Percentiles rank a stretch among this genome's conserved stretches.
Evolutionary conservation across 2,888 invertebrate genomes (phyloP).

Genomic region (Crocallis elinguaria): DNA sequence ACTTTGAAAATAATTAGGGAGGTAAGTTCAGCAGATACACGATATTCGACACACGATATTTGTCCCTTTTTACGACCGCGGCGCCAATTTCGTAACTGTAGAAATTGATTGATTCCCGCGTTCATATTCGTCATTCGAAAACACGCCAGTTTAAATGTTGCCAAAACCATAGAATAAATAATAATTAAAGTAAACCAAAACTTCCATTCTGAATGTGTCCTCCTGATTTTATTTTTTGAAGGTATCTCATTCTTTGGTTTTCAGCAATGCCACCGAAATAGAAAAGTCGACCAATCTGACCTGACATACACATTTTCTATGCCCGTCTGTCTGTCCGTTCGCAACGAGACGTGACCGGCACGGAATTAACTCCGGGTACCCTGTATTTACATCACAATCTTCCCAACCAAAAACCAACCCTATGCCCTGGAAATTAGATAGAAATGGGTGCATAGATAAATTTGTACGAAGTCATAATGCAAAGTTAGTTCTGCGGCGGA

Average conservation of each 20-base stretch:
- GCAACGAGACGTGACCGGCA: slow-evolving; percentile 70
- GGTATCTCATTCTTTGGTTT: background rate
- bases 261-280: slow-evolving; percentile 8
- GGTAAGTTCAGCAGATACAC: too few species aligned
- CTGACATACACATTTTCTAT: slow-evolving; percentile 51
- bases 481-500: slow-evolving; percentile 35
- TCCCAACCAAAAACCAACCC: slow-evolving; percentile 43
- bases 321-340: slow-evolving; percentile 61
- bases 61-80: too few species aligned
- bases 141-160: too few species aligned
- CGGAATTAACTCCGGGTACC: slow-evolving; percentile 68
- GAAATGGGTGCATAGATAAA: slow-evolving; percentile 26
- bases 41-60: too few species aligned
- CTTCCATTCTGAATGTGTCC: too few species aligned
- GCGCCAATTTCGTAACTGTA: too few species aligned
- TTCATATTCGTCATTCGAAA: too few species aligned
- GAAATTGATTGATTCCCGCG: too few species aligned
- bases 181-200: too few species aligned
- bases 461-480: slow-evolving; percentile 38
- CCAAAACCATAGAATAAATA: too few species aligned
- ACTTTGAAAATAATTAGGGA: too few species aligned
- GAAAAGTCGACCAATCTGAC: slow-evolving; percentile 36
- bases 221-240: too few species aligned
- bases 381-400: slow-evolving; percentile 45
- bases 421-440: slow-evolving; percentile 39